Conservation (phyloP, 2,888 invertebrate species). For the Caenorhabditis sp. region DNA sequence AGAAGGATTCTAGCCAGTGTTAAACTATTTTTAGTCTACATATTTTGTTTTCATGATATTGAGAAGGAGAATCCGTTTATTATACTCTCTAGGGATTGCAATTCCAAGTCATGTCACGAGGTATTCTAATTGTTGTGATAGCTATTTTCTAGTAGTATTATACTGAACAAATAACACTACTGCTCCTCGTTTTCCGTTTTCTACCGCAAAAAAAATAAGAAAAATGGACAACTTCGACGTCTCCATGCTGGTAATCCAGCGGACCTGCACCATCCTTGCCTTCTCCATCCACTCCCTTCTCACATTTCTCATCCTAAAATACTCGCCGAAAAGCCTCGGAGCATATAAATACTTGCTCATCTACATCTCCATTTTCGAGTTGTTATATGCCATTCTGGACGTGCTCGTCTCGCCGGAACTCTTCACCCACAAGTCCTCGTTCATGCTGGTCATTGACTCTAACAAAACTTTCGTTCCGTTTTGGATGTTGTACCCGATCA, state of each 20-base stretch:
- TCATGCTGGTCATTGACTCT: conserved; percentile 44
- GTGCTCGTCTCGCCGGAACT: conserved; percentile 41
- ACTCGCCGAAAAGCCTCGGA: conserved; percentile 32
- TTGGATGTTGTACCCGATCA: conserved; percentile 30
- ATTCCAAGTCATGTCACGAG: no score
- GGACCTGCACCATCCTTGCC: conserved; percentile 10
- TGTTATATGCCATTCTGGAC: conserved; percentile 26
- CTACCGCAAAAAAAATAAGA: no score
- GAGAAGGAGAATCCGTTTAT: no score
- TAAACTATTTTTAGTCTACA: no score
- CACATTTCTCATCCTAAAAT: conserved; percentile 18
- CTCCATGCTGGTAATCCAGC: conserved; percentile 5
- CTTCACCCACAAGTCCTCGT: conserved; percentile 25
- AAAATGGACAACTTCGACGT: not conserved
- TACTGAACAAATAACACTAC: not conserved
- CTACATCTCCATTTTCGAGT: conserved; percentile 40
- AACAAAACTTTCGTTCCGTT: conserved; percentile 39
- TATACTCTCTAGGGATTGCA: no score
- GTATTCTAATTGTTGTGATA: no score
- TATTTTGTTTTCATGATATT: no score
- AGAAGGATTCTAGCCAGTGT: no score
- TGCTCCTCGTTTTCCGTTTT: no score
- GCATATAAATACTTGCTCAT: conserved; percentile 33
- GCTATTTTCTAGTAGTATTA: not conserved
- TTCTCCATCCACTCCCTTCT: conserved; percentile 25